A percentile compares a stretch with the other conserved stretches of the same genome.
phyloP scores from a whole-genome alignment of 2,888 invertebrate genomes.

The Nipponacmea schrenckii region DNA sequence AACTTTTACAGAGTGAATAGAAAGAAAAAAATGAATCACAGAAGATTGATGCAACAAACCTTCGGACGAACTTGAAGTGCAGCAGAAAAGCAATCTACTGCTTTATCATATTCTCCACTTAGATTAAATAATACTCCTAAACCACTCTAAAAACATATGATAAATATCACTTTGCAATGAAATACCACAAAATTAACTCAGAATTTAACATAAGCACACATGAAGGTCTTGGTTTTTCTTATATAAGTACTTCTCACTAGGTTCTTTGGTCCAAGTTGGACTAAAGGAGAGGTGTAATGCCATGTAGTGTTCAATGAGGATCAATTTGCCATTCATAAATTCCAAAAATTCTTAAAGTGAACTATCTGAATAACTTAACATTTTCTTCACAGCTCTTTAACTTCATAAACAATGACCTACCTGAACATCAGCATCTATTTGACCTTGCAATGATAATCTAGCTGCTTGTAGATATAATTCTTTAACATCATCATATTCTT shows the following conservation, averaged over 20 bases:
- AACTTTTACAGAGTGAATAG: no score
- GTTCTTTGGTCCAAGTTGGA: no score
- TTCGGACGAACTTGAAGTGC: slow-evolving; percentile 85
- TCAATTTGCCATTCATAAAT: no score
- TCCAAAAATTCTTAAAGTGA: no score
- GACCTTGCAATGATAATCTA: slow-evolving; percentile 42
- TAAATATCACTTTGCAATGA: not conserved
- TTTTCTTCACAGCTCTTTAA: no score
- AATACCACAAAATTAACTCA: not conserved
- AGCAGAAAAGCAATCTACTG: slow-evolving; percentile 93
- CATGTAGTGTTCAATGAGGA: no score
- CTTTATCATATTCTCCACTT: slow-evolving; percentile 93
- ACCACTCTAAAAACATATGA: slow-evolving; percentile 74
- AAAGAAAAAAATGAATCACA: no score
- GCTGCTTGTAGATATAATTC: slow-evolving; percentile 61
- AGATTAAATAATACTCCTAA: slow-evolving; percentile 95
- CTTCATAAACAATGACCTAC: slow-evolving; percentile 27
- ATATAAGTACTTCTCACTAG: not conserved
- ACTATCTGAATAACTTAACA: no score
- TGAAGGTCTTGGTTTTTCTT: no score
- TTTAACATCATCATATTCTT: slow-evolving; percentile 52
- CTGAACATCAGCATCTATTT: slow-evolving; percentile 86
- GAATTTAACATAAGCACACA: no score
- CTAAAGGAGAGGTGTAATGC: no score
- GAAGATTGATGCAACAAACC: slow-evolving; percentile 64